Percentiles rank a stretch among this genome's conserved stretches.
These are phyloP conservation scores for Drosophila parvula DNA, from an alignment of 1,140 invertebrate genomes.

Conservation along the genomic window DNA sequence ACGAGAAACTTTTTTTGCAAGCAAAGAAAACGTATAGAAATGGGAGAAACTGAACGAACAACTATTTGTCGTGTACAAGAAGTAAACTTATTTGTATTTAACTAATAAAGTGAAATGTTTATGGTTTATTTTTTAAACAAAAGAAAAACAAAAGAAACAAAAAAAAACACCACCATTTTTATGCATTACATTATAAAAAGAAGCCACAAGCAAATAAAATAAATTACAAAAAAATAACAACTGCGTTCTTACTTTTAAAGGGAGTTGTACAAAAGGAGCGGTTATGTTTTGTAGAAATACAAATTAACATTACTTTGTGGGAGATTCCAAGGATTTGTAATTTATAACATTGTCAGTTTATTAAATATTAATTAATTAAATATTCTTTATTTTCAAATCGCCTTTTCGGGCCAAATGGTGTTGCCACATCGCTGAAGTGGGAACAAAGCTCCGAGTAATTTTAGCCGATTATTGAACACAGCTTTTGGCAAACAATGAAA, in stretches of 20 bases:
- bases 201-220: conserved; percentile 67
- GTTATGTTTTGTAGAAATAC: neutral
- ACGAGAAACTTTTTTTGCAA: conserved; percentile 49
- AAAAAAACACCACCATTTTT: conserved; percentile 71
- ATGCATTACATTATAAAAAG: conserved; percentile 72
- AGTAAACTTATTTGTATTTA: conserved; percentile 76
- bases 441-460: no score
- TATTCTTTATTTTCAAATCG: no score
- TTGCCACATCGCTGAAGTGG: neutral
- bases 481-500: neutral
- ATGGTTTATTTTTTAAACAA: conserved; percentile 70
- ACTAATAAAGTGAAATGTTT: conserved; percentile 78
- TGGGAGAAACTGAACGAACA: conserved; percentile 51
- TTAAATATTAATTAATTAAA: neutral
- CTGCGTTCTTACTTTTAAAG: neutral
- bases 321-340: neutral
- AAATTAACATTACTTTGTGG: no score
- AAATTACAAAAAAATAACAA: conserved; percentile 26
- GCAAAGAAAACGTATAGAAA: conserved; percentile 8
- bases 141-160: conserved; percentile 15
- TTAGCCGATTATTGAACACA: no score
- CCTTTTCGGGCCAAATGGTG: neutral
- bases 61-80: conserved; percentile 76
- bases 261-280: neutral
- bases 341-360: no score